Conservation (phyloP, 2,113 vertebrate genomes). For the Indicator indicator region DNA sequence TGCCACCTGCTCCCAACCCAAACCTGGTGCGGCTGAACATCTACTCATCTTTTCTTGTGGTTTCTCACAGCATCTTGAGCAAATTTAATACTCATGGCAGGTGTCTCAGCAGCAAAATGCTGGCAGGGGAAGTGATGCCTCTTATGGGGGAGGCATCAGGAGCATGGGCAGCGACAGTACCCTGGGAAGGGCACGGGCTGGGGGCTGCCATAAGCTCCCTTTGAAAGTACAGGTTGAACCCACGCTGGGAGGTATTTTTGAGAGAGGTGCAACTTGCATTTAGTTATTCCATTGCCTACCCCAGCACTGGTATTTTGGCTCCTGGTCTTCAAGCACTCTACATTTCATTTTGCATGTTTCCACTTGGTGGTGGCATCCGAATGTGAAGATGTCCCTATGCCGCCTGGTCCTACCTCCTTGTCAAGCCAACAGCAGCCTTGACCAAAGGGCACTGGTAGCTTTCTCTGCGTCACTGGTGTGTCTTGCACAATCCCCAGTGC, state of each 20-base stretch:
- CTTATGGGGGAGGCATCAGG: background rate
- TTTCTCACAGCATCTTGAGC: background rate
- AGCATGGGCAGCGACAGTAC: background rate
- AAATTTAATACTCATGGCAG: background rate
- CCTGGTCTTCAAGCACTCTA: accelerated
- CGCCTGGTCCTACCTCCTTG: background rate
- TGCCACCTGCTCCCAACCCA: accelerated
- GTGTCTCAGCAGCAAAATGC: background rate
- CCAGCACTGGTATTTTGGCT: background rate
- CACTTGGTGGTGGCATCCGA: accelerated
- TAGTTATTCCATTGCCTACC: background rate
- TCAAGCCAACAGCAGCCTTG: background rate
- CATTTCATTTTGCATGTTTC: background rate
- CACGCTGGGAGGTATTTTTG: background rate
- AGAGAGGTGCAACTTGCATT: background rate
- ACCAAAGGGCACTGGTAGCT: constrained; percentile 4
- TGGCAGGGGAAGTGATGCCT: background rate
- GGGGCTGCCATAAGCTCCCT: background rate
- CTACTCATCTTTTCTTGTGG: background rate
- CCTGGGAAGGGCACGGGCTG: background rate
- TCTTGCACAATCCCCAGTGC: background rate
- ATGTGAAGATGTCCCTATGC: background rate
- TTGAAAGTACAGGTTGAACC: background rate
- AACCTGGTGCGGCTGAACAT: background rate
- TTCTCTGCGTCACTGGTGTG: background rate